Base-by-base conservation (phyloP, 2,888 invertebrate genomes). In the Caradrina clavipalpis region DNA sequence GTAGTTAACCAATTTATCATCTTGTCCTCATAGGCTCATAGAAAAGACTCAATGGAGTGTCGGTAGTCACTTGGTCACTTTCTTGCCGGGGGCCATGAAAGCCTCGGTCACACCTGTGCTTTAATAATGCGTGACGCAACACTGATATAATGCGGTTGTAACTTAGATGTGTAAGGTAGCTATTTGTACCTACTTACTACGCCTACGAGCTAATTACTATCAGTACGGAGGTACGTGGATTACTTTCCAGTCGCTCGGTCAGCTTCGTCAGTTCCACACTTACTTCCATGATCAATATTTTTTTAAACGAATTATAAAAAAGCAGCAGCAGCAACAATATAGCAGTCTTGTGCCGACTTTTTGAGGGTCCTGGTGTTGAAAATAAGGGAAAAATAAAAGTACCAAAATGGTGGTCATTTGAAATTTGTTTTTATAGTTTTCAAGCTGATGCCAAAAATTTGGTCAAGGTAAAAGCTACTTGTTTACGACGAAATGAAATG, bases 61-160 rank as follows among this genome's bases (percentile, higher is more conserved):
- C 4, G 39, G 39, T 35, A 35, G 35, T 7, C 1, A 35, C 35
- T 35, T 26, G 26, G 2, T 26, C 50, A 76, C 80, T 76, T 76
- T 80, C 80, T 58, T 72, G 77, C 77, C 73, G 22, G 21, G 7
- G 64, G 82, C 35, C 54, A 74, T 62, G 79, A 81, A 80, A 78
- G 82, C 69, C 47, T 47, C 57, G 22, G 31, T 70, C 62, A 56
- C 80, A 75, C 69, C 80, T 76, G 78, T 55, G 60, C 45, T n/a
- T 22, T 51, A 49, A 59, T 59, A 59, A 49, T 11, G 11, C 2
- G 50, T 77, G 59, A 76, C 50, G 80, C 42, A 78, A 80, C 55
- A 19, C 50, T 56, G 21, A 53, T 49, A 45, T 45, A 45, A 45
- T 45, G 59, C 65, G 11, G 19, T 54, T 53, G 45, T 63, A 53